phyloP scores from a whole-genome alignment of 2,113 vertebrate species.

The Notechis scutatus region DNA sequence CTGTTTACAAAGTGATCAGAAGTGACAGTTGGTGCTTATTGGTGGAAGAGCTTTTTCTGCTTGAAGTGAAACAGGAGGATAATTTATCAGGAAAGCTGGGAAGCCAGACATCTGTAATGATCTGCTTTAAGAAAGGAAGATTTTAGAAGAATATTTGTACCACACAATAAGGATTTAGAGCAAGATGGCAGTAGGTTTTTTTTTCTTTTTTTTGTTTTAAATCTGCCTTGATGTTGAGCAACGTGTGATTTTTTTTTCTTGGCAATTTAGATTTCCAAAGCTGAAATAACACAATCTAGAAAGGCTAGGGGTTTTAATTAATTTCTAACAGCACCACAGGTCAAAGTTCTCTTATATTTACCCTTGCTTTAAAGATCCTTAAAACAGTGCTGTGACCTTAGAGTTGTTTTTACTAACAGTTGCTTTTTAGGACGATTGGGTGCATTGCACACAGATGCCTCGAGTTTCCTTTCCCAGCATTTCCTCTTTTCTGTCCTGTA shows the following conservation, averaged over 20 bases:
- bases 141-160: slow-evolving; percentile 56
- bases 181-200: slow-evolving; percentile 1
- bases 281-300: background rate
- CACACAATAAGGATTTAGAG: slow-evolving; percentile 49
- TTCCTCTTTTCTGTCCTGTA: background rate
- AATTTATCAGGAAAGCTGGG: slow-evolving; percentile 58
- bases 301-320: background rate
- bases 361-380: background rate
- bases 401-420: background rate
- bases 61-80: slow-evolving; percentile 65
- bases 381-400: background rate
- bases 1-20: slow-evolving; percentile 67
- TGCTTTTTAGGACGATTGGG: background rate
- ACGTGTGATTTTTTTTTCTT: background rate
- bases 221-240: slow-evolving; percentile 27
- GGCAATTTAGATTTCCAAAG: slow-evolving; percentile 39
- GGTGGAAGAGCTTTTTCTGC: slow-evolving; percentile 64
- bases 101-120: slow-evolving; percentile 53
- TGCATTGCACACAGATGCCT: background rate
- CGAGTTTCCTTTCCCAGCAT: no score
- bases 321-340: background rate
- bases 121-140: slow-evolving; percentile 57
- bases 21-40: slow-evolving; percentile 67
- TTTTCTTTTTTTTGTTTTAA: background rate
- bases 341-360: background rate